These are phyloP conservation scores for Nephotettix cincticeps DNA, from an alignment of 1,140 invertebrate genomes.

Conservation along the genomic window DNA sequence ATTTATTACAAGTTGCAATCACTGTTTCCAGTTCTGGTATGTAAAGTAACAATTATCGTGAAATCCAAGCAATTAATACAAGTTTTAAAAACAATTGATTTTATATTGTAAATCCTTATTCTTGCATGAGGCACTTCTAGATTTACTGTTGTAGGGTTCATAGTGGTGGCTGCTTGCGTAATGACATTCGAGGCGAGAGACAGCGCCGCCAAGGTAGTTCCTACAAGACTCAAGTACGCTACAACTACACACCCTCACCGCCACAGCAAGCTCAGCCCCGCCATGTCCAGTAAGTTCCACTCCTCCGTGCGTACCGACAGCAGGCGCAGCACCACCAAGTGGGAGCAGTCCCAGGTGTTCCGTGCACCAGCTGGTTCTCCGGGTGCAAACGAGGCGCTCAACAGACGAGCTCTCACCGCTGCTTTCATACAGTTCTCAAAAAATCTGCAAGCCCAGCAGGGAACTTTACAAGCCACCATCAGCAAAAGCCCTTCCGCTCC, in stretches of 20 bases:
- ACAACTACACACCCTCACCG: constrained; percentile 28
- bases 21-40: too few species aligned
- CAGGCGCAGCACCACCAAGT: constrained; percentile 28
- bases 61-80: too few species aligned
- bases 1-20: too few species aligned
- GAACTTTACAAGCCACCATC: constrained; percentile 25
- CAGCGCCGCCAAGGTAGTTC: constrained; percentile 84
- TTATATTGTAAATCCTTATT: too few species aligned
- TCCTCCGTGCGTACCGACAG: constrained; percentile 29
- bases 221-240: constrained; percentile 53
- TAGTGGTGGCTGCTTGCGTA: constrained; percentile 90
- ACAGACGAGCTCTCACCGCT: constrained; percentile 63
- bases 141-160: constrained; percentile 83
- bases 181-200: constrained; percentile 91
- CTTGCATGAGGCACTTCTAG: too few species aligned
- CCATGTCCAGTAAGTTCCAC: constrained; percentile 27
- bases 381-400: constrained; percentile 31
- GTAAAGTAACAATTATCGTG: too few species aligned
- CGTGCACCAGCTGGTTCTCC: constrained; percentile 11
- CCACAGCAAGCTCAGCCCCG: constrained; percentile 30
- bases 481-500: constrained; percentile 59
- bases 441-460: constrained; percentile 49
- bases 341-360: constrained; percentile 5
- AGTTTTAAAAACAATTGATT: too few species aligned
- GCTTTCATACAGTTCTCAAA: constrained; percentile 70